Base-by-base conservation (phyloP, 2,113 vertebrate species). In the Epinephelus lanceolatus region DNA sequence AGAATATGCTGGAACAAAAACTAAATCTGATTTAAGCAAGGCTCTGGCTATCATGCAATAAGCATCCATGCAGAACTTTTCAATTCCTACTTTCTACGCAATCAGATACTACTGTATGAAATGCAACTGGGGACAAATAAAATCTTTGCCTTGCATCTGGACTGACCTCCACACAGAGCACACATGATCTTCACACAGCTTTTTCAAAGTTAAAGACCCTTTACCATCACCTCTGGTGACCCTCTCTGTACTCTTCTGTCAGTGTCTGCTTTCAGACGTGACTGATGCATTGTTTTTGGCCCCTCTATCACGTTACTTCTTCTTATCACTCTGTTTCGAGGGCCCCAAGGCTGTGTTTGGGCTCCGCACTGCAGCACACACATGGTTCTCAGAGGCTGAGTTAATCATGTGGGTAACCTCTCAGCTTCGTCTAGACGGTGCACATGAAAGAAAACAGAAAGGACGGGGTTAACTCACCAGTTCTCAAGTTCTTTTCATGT, bases 371-470 rank as follows among this genome's bases (percentile, higher is more conserved):
- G 76, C 84, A 77, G 91, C 59, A 53, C 71, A 60, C 74, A 21
- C 66, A 21, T 80, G 81, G 55, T 83, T 83, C 76, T 68, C 59
- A 71, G 61, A 76, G 81, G 51, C 57, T 62, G 59, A 80, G 72
- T 13, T 49, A 42, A 78, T 96, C 94, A 96, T 87, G 95, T 95
- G 80, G 94, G 94, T 12, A 91, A 88, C 79, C 78, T 93, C 81
- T 94, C 95, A 47, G 86, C 85, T 79, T 95, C 94, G 0, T 96
- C 96, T 96, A 49, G 47, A 84, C 68, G 56, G 27, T 5, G 5
- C 37, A 65, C 68, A 71, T 72, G 80, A 82, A 77, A 12, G 17
- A 82, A 73, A 89, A 81, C 25, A 85, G 65, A 70, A 55, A 83
- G 37, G 33, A 15, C 2, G 7, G 6, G 7, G 59, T 86, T 81